A percentile compares a stretch with the other conserved stretches of the same genome.
These are phyloP conservation scores for Xylocampa areola DNA, from an alignment of 2,888 invertebrate genomes.

Conservation along the genomic window DNA sequence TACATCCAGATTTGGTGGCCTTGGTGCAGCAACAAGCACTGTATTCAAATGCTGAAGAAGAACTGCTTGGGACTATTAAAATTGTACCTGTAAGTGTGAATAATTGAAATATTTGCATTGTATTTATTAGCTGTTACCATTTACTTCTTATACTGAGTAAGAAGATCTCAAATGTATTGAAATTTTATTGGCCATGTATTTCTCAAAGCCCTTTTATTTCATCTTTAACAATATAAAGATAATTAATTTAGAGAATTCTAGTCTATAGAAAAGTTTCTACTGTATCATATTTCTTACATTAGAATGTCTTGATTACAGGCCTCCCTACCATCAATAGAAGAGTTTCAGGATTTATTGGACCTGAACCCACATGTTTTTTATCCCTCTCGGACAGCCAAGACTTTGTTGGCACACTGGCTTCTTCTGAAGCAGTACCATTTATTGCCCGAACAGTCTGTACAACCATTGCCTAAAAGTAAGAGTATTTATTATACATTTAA, in stretches of 20 bases:
- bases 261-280: too few relatives aligned
- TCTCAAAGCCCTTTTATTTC: too few relatives aligned
- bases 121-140: too few relatives aligned
- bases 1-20: constrained; percentile 97
- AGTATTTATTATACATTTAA: background rate
- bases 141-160: too few relatives aligned
- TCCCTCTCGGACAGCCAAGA: constrained; percentile 95
- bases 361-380: constrained; percentile 96
- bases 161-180: too few relatives aligned
- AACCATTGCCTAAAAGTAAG: constrained; percentile 88
- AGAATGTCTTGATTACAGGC: constrained; percentile 87
- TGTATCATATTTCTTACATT: background rate
- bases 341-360: constrained; percentile 95
- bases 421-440: constrained; percentile 97
- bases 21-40: constrained; percentile 96
- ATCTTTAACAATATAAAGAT: too few relatives aligned
- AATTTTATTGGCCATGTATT: too few relatives aligned
- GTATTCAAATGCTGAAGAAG: constrained; percentile 97
- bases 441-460: constrained; percentile 96
- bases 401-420: constrained; percentile 97
- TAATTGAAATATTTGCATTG: too few relatives aligned
- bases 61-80: constrained; percentile 94
- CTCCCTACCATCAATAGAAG: constrained; percentile 92
- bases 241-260: too few relatives aligned
- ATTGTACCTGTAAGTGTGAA: constrained; percentile 87